A percentile compares a stretch with the other conserved stretches of the same genome.
These are phyloP conservation scores for Bos indicus DNA, from an alignment of 2,113 vertebrate species.

Conservation along the genomic window DNA sequence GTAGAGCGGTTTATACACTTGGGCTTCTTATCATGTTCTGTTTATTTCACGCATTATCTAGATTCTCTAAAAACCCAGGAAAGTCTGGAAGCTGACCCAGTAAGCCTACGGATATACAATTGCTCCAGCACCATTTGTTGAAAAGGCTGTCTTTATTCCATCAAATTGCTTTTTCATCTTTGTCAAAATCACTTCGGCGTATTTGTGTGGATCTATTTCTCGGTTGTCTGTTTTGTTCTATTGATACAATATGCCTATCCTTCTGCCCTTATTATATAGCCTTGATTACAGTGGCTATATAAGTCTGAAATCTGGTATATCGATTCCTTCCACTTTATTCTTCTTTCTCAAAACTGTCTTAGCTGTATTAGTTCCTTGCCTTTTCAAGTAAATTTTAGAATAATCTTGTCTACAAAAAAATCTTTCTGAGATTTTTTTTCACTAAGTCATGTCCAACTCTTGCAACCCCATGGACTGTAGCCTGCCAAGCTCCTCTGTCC, in stretches of 20 bases:
- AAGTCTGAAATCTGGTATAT: neutral
- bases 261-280: neutral
- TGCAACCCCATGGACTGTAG: neutral
- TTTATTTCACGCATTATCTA: neutral
- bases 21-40: neutral
- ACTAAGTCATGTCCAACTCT: neutral
- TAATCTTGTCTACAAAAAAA: neutral
- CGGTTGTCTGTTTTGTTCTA: neutral
- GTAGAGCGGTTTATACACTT: neutral
- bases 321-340: neutral
- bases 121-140: neutral
- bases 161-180: neutral
- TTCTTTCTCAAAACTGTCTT: neutral
- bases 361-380: neutral
- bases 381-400: conserved; percentile 19
- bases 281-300: neutral
- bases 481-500: neutral
- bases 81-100: neutral
- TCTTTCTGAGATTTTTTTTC: neutral
- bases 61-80: neutral
- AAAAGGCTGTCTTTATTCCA: neutral
- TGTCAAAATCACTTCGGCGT: neutral
- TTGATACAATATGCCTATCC: neutral
- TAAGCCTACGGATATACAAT: neutral
- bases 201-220: neutral